A percentile compares a stretch with the other conserved stretches of the same genome.
Evolutionary conservation across 2,888 invertebrate species (phyloP).

Genomic region (Elmis aenea): DNA sequence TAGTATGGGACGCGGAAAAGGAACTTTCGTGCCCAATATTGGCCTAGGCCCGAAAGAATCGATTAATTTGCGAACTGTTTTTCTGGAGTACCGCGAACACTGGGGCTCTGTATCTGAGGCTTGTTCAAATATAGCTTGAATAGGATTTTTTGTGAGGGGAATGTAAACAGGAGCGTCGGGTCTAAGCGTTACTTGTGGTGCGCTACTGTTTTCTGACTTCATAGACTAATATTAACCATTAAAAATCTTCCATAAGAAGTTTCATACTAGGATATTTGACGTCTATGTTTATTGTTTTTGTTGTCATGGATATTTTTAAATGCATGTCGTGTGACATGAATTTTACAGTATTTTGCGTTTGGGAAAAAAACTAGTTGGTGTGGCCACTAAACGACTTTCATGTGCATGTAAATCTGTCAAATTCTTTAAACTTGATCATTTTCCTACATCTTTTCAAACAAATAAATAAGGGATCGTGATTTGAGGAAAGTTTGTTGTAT

Average conservation of each 20-base stretch:
- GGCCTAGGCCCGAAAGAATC: conserved; percentile 19
- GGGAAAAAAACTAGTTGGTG: no score
- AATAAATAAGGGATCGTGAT: no score
- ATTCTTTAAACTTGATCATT: no score
- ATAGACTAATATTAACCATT: conserved; percentile 13
- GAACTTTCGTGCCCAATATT: conserved; percentile 23
- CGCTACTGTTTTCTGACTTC: conserved; percentile 17
- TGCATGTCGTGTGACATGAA: no score
- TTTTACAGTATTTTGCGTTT: no score
- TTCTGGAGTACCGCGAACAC: conserved; percentile 33
- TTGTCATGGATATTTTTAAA: conserved; percentile 9
- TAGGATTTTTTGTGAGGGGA: conserved; percentile 23
- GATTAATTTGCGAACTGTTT: conserved; percentile 25
- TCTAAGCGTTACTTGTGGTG: conserved; percentile 27
- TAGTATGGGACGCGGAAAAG: conserved; percentile 31
- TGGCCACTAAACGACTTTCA: no score
- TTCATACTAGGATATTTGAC: no score
- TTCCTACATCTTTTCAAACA: no score
- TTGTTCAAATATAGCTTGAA: conserved; percentile 16
- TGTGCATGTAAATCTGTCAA: no score
- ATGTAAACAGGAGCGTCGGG: conserved; percentile 34
- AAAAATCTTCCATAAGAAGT: no score
- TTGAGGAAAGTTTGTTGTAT: no score
- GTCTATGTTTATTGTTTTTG: not conserved
- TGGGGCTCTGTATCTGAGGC: conserved; percentile 24